These are phyloP conservation scores for Molorchus minor DNA, from an alignment of 2,888 invertebrate species.

Conservation along the genomic window DNA sequence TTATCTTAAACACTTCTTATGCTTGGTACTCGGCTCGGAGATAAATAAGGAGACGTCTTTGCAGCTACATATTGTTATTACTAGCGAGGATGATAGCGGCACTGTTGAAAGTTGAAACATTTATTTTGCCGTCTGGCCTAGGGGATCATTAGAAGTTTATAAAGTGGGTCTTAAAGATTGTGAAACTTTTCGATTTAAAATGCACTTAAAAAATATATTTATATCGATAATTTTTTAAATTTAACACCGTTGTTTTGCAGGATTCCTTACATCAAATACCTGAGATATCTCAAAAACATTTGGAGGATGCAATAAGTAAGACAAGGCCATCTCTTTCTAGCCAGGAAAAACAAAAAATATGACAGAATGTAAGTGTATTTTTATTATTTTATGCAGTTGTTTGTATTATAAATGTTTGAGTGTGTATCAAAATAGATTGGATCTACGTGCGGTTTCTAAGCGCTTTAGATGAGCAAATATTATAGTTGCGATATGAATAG, in stretches of 20 bases:
- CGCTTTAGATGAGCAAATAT: too few species aligned
- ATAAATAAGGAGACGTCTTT: conserved; percentile 5
- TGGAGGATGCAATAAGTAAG: conserved; percentile 72
- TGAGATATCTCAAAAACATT: conserved; percentile 68
- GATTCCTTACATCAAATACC: conserved; percentile 18
- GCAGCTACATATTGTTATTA: conserved; percentile 19
- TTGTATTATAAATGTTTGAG: too few species aligned
- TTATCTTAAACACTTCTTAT: conserved; percentile 29
- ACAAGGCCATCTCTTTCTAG: conserved; percentile 81
- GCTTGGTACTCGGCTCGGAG: conserved; percentile 13
- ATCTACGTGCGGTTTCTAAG: too few species aligned
- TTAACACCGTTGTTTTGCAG: conserved; percentile 27
- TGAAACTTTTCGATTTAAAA: too few species aligned
- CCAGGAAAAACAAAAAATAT: conserved; percentile 76
- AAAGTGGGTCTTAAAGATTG: not conserved
- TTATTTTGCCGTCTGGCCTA: not conserved
- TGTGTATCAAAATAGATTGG: too few species aligned
- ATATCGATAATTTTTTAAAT: too few species aligned
- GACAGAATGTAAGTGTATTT: conserved; percentile 72
- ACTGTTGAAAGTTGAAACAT: not conserved
- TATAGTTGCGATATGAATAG: too few species aligned
- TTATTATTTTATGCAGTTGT: not conserved
- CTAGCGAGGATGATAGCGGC: not conserved
- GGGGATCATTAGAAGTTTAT: not conserved
- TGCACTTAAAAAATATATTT: too few species aligned